These are phyloP conservation scores for Drosophila parthenogenetica DNA, from an alignment of 2,888 invertebrate genomes.

Conservation along the genomic window DNA sequence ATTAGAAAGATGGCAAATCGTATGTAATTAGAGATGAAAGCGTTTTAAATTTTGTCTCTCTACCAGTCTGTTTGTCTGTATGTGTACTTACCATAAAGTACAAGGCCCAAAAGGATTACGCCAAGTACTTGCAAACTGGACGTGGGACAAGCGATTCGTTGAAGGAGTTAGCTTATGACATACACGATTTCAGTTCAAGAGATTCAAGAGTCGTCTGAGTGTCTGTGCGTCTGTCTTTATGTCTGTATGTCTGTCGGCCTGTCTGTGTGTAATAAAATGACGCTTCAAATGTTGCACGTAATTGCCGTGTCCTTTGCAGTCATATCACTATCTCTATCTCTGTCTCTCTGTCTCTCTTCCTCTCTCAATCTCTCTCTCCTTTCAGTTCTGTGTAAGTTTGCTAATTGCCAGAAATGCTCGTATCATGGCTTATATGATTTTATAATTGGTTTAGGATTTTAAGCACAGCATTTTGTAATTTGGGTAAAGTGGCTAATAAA, in stretches of 20 bases:
- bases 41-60: conserved; percentile 47
- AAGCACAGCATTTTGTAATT: conserved; percentile 41
- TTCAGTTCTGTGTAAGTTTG: conserved; percentile 13
- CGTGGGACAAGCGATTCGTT: conserved; percentile 29
- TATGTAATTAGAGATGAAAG: conserved; percentile 60
- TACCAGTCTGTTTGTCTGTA: not conserved
- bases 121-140: conserved; percentile 18
- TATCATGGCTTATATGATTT: conserved; percentile 41
- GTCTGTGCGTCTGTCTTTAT: conserved; percentile 4
- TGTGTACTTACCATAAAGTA: conserved; percentile 33
- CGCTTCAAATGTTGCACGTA: conserved; percentile 70
- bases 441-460: conserved; percentile 63
- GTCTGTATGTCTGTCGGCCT: not conserved
- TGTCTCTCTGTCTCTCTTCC: not conserved
- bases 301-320: conserved; percentile 52
- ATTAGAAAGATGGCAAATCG: conserved; percentile 45
- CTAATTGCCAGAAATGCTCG: conserved; percentile 58
- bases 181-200: conserved; percentile 45
- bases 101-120: conserved; percentile 55
- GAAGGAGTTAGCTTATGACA: conserved; percentile 65
- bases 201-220: not conserved
- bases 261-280: conserved; percentile 65
- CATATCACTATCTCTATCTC: not conserved
- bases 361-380: not conserved
- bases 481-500: conserved; percentile 31